These are phyloP conservation scores for Apostichopus japonicus DNA, from an alignment of 35 echinoderm and acorn worm genomes.

Conservation along the genomic window DNA sequence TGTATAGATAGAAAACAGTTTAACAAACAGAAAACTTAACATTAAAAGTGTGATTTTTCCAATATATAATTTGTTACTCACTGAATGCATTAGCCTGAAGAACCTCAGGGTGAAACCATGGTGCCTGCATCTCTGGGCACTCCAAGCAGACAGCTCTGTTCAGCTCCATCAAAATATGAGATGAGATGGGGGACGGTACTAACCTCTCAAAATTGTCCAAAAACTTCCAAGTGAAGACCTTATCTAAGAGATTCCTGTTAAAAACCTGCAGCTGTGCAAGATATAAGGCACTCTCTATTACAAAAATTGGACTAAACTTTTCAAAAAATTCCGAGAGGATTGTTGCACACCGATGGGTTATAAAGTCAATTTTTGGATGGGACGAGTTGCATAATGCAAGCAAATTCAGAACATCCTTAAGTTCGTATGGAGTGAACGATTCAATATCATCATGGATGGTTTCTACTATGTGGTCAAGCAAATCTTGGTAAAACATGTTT, in stretches of 20 bases:
- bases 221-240: constrained; percentile 48
- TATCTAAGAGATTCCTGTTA: constrained; percentile 12
- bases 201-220: constrained; percentile 30
- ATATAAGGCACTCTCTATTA: constrained; percentile 27
- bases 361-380: neutral
- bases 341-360: constrained; percentile 7
- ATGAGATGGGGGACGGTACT: neutral
- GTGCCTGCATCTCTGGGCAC: constrained; percentile 61
- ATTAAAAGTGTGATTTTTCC: neutral
- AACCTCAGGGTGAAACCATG: constrained; percentile 59
- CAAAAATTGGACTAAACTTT: constrained; percentile 11
- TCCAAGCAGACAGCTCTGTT: constrained; percentile 67
- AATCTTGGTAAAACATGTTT: constrained; percentile 6
- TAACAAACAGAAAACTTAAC: neutral
- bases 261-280: constrained; percentile 57
- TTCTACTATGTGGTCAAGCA: constrained; percentile 22
- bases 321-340: constrained; percentile 42
- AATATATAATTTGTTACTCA: neutral
- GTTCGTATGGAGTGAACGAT: constrained; percentile 50
- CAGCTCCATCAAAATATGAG: constrained; percentile 47
- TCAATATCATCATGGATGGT: constrained; percentile 1
- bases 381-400: constrained; percentile 36
- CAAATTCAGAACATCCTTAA: constrained; percentile 37
- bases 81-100: constrained; percentile 1
- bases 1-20: neutral